Percentiles rank a stretch among this genome's conserved stretches.
phyloP scores from a whole-genome alignment of 2,888 invertebrate species.

The Lagria hirta region DNA sequence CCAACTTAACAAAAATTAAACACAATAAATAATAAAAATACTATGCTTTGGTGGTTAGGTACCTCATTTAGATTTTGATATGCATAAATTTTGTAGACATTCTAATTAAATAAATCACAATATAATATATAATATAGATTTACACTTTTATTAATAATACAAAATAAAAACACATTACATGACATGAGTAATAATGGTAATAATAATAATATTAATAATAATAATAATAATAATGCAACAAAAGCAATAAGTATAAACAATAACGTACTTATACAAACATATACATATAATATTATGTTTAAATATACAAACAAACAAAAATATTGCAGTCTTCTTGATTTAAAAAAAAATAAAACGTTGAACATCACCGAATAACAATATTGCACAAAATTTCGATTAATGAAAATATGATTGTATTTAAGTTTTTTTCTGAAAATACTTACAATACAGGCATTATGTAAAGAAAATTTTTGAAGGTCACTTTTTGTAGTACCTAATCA shows the following conservation, averaged over 20 bases:
- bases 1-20: too few species aligned
- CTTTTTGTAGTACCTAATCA: constrained; percentile 34
- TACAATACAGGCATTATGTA: constrained; percentile 27
- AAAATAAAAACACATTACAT: constrained; percentile 37
- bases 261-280: constrained; percentile 31
- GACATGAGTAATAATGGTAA: constrained; percentile 32
- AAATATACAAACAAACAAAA: constrained; percentile 28
- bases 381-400: constrained; percentile 34
- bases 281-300: constrained; percentile 20
- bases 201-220: too few species aligned
- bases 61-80: too few species aligned
- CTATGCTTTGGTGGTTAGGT: too few species aligned
- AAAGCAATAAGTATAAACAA: constrained; percentile 30
- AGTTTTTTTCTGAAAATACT: constrained; percentile 27
- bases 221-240: too few species aligned
- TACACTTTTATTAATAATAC: constrained; percentile 31
- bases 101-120: too few species aligned
- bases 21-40: too few species aligned
- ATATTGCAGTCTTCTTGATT: constrained; percentile 38
- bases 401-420: constrained; percentile 27
- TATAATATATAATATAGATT: too few species aligned
- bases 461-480: constrained; percentile 37
- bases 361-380: constrained; percentile 32
- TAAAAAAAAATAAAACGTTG: constrained; percentile 16
- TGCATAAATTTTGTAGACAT: too few species aligned